A percentile compares a stretch with the other conserved stretches of the same genome.
These are phyloP conservation scores for Dasyornis broadbenti DNA, from an alignment of 2,113 vertebrate species.

Conservation along the genomic window DNA sequence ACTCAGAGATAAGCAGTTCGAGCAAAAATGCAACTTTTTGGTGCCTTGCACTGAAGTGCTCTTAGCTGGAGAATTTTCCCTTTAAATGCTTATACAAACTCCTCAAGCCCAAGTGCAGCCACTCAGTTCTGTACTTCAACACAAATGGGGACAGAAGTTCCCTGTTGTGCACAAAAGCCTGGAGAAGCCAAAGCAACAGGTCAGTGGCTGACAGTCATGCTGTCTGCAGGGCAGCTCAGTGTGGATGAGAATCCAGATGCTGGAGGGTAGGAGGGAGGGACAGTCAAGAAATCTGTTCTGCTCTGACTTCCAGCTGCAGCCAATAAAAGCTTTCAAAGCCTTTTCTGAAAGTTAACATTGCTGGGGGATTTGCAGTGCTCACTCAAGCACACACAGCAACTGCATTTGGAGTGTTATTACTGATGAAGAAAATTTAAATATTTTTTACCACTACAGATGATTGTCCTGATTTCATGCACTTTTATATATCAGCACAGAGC, in stretches of 20 bases:
- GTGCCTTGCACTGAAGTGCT: background rate
- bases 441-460: background rate
- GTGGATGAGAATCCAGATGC: background rate
- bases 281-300: background rate
- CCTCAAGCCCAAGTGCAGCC: background rate
- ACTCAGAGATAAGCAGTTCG: background rate
- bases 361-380: background rate
- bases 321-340: slow-evolving; percentile 53
- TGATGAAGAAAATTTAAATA: background rate
- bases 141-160: background rate
- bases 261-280: background rate
- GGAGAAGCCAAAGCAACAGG: background rate
- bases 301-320: slow-evolving; percentile 37
- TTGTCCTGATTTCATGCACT: background rate
- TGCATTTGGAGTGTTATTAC: background rate
- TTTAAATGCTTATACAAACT: background rate
- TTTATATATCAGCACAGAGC: background rate
- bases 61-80: background rate
- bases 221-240: background rate
- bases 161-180: background rate
- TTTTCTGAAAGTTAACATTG: slow-evolving; percentile 13
- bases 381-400: background rate
- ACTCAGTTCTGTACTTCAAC: background rate
- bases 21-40: background rate
- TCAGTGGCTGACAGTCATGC: fast-evolving